Percentiles rank a stretch among this genome's conserved stretches.
Conservation (phyloP, 2,888 invertebrate species). For the Pimpla rufipes region DNA sequence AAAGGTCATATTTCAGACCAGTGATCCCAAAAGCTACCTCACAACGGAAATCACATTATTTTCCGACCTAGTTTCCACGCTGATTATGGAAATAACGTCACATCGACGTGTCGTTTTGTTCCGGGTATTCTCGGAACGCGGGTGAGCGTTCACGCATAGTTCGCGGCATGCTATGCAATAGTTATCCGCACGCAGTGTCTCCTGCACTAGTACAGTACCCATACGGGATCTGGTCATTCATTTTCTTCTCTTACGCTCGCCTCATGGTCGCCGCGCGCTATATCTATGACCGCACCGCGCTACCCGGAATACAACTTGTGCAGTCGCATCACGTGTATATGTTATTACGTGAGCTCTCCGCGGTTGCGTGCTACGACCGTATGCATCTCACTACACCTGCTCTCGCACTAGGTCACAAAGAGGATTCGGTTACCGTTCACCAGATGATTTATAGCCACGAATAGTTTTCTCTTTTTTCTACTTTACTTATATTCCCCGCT, state of each 20-base stretch:
- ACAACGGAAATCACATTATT: neutral
- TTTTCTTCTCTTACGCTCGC: constrained; percentile 64
- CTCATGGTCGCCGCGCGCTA: constrained; percentile 25
- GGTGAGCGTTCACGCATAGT: constrained; percentile 54
- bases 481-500: constrained; percentile 7
- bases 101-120: constrained; percentile 5
- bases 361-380: constrained; percentile 65
- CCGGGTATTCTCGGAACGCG: constrained; percentile 35
- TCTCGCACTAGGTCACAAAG: constrained; percentile 66
- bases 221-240: constrained; percentile 67
- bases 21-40: neutral
- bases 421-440: constrained; percentile 69
- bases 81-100: constrained; percentile 50
- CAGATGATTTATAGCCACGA: constrained; percentile 62
- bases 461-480: constrained; percentile 27
- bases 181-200: constrained; percentile 66
- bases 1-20: neutral
- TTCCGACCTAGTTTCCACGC: constrained; percentile 46
- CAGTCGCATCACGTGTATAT: constrained; percentile 41
- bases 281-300: constrained; percentile 42
- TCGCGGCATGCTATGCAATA: constrained; percentile 52
- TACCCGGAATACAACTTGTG: constrained; percentile 61
- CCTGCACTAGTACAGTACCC: constrained; percentile 47
- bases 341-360: constrained; percentile 61
- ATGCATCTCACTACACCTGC: constrained; percentile 54